A percentile compares a stretch with the other conserved stretches of the same genome.
Evolutionary conservation across 2,888 invertebrate genomes (phyloP).

Genomic region (Glyphotaelius pellucidus): DNA sequence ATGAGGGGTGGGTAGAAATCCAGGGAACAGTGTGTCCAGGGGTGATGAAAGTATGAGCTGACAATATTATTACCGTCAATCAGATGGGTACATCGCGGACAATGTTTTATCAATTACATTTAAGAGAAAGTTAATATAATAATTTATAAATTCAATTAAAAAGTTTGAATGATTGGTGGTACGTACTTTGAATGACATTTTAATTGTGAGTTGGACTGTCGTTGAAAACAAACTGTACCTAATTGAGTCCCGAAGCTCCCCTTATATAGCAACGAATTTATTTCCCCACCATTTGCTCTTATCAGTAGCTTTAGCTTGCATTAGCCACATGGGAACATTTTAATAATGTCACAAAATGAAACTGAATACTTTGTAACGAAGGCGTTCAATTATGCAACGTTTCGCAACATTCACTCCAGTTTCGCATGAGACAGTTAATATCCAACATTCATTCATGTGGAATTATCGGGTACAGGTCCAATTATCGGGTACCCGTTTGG

Average conservation of each 20-base stretch:
- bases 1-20: too few relatives aligned
- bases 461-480: background rate
- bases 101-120: too few relatives aligned
- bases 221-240: slow-evolving; percentile 33
- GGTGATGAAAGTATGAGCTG: too few relatives aligned
- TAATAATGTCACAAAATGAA: background rate
- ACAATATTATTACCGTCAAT: too few relatives aligned
- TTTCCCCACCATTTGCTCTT: background rate
- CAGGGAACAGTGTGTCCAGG: too few relatives aligned
- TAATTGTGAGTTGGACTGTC: slow-evolving; percentile 36
- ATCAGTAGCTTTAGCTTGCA: background rate
- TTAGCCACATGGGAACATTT: background rate
- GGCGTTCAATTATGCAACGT: background rate
- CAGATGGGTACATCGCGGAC: too few relatives aligned
- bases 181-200: slow-evolving; percentile 62
- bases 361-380: background rate
- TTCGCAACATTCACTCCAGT: background rate
- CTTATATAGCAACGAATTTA: background rate
- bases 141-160: background rate
- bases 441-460: background rate
- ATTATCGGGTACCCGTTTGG: background rate
- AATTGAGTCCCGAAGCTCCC: background rate
- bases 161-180: background rate
- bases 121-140: background rate
- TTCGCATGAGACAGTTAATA: background rate